phyloP scores from a whole-genome alignment of 1,140 invertebrate species.

The Oncopodura yosiiana region DNA sequence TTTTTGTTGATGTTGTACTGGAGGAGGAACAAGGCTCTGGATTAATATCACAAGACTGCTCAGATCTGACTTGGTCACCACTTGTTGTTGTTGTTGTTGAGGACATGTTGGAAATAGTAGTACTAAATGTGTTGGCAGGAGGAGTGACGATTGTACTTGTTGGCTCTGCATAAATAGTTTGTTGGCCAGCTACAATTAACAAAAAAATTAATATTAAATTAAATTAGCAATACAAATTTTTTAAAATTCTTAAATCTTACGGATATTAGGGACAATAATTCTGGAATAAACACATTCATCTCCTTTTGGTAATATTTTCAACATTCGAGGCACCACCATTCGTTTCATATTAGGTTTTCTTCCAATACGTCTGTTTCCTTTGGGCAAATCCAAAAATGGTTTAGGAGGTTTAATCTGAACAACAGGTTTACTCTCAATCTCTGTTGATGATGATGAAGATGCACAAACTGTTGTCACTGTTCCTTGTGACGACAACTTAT shows the following conservation, averaged over 20 bases:
- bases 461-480: too few species aligned
- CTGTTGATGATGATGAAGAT: too few species aligned
- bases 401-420: constrained; percentile 14
- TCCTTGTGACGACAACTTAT: too few species aligned
- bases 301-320: constrained; percentile 27
- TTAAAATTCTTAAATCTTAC: background rate
- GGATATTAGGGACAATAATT: background rate
- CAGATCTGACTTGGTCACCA: too few species aligned
- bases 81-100: background rate
- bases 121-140: background rate
- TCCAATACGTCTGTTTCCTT: constrained; percentile 32
- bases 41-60: too few species aligned
- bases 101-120: background rate
- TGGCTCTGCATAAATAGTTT: background rate
- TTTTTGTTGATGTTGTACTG: background rate
- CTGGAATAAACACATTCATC: background rate
- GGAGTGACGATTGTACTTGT: background rate
- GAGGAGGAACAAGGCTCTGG: background rate
- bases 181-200: too few species aligned
- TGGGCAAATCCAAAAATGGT: constrained; percentile 28
- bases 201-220: background rate
- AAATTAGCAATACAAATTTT: background rate
- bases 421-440: background rate
- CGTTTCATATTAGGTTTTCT: constrained; percentile 14
- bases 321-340: constrained; percentile 25